These are phyloP conservation scores for Napeogenes inachia DNA, from an alignment of 2,888 invertebrate species.

Conservation along the genomic window DNA sequence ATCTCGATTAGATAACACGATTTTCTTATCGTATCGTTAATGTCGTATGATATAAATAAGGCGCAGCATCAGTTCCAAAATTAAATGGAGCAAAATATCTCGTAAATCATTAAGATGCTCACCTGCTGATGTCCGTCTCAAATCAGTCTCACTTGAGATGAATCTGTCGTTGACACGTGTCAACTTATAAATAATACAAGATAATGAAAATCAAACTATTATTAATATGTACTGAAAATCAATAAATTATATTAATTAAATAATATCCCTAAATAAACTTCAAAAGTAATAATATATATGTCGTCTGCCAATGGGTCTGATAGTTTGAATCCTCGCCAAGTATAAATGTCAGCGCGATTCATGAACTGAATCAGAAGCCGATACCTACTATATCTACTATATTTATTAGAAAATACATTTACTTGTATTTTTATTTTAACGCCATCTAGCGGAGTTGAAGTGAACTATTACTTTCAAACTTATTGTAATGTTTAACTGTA, in stretches of 20 bases:
- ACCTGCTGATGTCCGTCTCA: constrained; percentile 13
- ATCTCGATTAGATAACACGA: background rate
- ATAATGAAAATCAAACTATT: too few relatives aligned
- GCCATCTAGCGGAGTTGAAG: background rate
- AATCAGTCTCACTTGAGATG: constrained; percentile 4
- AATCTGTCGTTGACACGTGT: constrained; percentile 4
- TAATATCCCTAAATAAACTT: constrained; percentile 3
- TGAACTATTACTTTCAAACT: background rate
- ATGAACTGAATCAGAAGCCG: background rate
- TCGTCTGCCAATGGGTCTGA: constrained; percentile 44
- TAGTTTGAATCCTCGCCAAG: constrained; percentile 43
- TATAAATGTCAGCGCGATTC: constrained; percentile 36
- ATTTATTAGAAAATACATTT: too few relatives aligned
- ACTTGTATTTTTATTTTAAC: background rate
- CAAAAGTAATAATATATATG: constrained; percentile 25
- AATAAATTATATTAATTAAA: background rate
- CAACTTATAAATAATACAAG: background rate
- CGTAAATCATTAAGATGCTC: constrained; percentile 16
- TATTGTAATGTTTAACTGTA: too few relatives aligned
- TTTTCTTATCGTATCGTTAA: background rate
- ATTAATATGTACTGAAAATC: too few relatives aligned
- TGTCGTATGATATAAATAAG: constrained; percentile 6
- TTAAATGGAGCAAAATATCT: constrained; percentile 20
- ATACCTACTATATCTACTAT: background rate
- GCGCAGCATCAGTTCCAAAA: constrained; percentile 14